These are phyloP conservation scores for Trichonephila inaurata DNA, from an alignment of 1,140 invertebrate species.

Conservation along the genomic window DNA sequence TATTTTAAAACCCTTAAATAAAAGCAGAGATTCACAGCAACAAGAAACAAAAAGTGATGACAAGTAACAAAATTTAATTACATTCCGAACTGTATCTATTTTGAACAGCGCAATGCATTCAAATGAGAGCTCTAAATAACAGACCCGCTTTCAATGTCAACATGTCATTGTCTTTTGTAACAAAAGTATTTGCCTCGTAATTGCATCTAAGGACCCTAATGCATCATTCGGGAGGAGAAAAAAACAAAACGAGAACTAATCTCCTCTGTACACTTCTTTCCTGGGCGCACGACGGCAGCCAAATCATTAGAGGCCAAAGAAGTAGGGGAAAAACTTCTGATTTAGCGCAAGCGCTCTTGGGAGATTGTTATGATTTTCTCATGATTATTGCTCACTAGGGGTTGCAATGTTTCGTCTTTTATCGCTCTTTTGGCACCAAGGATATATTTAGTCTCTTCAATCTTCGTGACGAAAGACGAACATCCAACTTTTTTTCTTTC, in stretches of 20 bases:
- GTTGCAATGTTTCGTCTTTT: background rate
- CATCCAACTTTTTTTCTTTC: too few species aligned
- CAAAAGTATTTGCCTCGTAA: background rate
- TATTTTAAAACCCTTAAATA: too few species aligned
- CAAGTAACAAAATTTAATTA: background rate
- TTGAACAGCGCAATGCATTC: background rate
- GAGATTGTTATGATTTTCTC: constrained; percentile 6
- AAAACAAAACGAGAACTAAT: background rate
- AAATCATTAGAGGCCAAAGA: background rate
- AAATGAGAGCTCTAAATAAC: background rate
- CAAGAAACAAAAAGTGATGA: background rate
- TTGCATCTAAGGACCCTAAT: background rate
- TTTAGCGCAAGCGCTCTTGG: background rate
- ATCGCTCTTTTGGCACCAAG: background rate
- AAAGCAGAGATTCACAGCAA: too few species aligned
- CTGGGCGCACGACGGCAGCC: background rate
- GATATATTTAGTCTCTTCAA: background rate
- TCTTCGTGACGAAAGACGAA: too few species aligned
- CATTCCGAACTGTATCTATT: background rate
- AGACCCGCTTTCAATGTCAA: background rate
- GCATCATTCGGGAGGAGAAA: background rate
- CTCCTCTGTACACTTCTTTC: background rate
- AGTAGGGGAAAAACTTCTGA: background rate
- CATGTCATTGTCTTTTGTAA: background rate
- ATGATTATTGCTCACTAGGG: background rate